A percentile compares a stretch with the other conserved stretches of the same genome.
Conservation (phyloP, 2,113 vertebrate genomes). For the Leptocoma aspasia region DNA sequence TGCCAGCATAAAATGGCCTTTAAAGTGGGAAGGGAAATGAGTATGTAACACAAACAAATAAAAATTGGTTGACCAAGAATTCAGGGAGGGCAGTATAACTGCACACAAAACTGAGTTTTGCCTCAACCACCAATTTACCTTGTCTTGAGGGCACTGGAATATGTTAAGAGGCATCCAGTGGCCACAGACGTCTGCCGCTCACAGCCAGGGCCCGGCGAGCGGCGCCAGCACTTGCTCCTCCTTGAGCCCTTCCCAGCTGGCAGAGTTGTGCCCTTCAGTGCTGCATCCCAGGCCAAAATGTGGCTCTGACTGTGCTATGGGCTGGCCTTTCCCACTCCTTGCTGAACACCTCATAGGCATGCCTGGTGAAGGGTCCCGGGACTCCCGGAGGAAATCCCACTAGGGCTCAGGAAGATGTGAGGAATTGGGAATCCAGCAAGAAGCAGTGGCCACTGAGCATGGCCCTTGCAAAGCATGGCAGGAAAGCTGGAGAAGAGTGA, state of each 20-base stretch:
- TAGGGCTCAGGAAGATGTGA: fast-evolving
- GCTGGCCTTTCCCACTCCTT: neutral
- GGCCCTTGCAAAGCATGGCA: neutral
- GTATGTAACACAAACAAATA: constrained; percentile 57
- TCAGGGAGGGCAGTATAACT: constrained; percentile 24
- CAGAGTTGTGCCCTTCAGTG: neutral
- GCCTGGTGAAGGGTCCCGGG: neutral
- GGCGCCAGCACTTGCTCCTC: constrained; percentile 26
- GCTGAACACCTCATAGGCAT: fast-evolving
- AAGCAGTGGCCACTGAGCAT: neutral
- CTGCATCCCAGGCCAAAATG: neutral
- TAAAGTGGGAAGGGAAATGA: constrained; percentile 52
- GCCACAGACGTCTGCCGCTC: constrained; percentile 34
- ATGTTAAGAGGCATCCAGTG: constrained; percentile 62
- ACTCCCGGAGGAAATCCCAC: neutral
- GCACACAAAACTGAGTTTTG: constrained; percentile 48
- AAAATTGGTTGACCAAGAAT: constrained; percentile 65
- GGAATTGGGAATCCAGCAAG: neutral
- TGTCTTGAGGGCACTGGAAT: constrained; percentile 66
- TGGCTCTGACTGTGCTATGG: neutral
- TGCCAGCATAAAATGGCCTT: constrained; percentile 5
- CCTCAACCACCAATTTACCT: constrained; percentile 68
- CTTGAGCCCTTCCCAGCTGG: neutral
- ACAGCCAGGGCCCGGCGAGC: neutral
- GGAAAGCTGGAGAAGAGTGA: neutral